Conservation (phyloP, 1,140 invertebrate genomes). For the Mercenaria mercenaria region DNA sequence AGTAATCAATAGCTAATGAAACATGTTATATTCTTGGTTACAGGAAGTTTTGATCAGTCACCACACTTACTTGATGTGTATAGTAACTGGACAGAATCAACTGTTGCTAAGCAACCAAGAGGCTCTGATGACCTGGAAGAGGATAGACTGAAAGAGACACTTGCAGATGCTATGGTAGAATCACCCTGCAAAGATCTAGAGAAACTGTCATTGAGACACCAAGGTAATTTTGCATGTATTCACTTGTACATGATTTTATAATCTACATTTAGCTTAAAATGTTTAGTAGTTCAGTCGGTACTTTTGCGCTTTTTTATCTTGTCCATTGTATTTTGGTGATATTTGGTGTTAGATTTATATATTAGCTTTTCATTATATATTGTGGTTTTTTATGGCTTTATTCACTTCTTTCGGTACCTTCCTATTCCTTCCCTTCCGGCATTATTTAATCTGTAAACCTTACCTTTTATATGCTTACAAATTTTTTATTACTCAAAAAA, state of each 20-base stretch:
- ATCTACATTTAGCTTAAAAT: background rate
- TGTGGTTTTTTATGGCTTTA: background rate
- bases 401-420: background rate
- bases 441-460: no score
- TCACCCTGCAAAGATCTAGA: constrained; percentile 87
- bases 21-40: no score
- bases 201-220: constrained; percentile 76
- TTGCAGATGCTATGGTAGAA: constrained; percentile 98
- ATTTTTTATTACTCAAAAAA: no score
- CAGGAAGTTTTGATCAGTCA: constrained; percentile 96
- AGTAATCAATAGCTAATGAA: no score
- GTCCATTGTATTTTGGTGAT: background rate
- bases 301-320: background rate
- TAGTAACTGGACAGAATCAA: constrained; percentile 87
- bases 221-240: constrained; percentile 70
- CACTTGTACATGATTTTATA: background rate
- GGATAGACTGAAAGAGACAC: constrained; percentile 93
- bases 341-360: constrained; percentile 8
- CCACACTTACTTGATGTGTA: constrained; percentile 93
- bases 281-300: background rate
- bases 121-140: constrained; percentile 87
- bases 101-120: constrained; percentile 78
- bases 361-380: background rate
- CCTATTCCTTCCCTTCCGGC: no score
- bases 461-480: no score